Conservation (phyloP, 2,888 invertebrate genomes). For the Andrena minutula region DNA sequence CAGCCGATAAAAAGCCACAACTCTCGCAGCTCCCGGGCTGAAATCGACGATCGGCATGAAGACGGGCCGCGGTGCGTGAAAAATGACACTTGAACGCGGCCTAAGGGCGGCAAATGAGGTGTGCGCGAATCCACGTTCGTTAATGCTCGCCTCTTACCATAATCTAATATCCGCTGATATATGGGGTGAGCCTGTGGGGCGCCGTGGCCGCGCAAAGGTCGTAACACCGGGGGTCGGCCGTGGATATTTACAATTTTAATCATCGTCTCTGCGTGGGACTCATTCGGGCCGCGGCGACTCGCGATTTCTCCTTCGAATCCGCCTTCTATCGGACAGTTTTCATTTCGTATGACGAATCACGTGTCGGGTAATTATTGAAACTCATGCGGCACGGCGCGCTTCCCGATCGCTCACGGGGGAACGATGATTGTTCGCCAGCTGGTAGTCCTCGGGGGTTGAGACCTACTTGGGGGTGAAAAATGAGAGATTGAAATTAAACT, state of each 20-base stretch:
- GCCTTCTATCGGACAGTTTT: slow-evolving; percentile 62
- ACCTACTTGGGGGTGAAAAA: too few relatives aligned
- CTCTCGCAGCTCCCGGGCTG: slow-evolving; percentile 66
- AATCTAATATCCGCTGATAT: slow-evolving; percentile 83
- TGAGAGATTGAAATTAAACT: too few relatives aligned
- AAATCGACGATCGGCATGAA: slow-evolving; percentile 62
- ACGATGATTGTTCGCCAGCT: background rate
- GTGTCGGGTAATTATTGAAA: slow-evolving; percentile 65
- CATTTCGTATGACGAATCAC: slow-evolving; percentile 72
- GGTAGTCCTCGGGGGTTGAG: too few relatives aligned
- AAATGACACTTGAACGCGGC: slow-evolving; percentile 66
- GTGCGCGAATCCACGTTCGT: slow-evolving; percentile 68
- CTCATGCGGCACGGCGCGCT: slow-evolving; percentile 24
- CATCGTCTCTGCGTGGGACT: slow-evolving; percentile 79
- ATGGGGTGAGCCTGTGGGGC: slow-evolving; percentile 80
- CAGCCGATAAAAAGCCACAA: slow-evolving; percentile 17
- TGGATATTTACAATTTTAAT: slow-evolving; percentile 82
- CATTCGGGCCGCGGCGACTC: slow-evolving; percentile 49
- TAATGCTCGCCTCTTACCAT: slow-evolving; percentile 78
- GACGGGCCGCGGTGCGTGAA: slow-evolving; percentile 67
- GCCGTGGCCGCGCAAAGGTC: slow-evolving; percentile 78
- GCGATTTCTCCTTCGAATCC: slow-evolving; percentile 63
- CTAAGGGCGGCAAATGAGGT: slow-evolving; percentile 55
- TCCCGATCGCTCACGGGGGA: background rate
- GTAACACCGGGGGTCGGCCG: slow-evolving; percentile 80